These are phyloP conservation scores for Halocynthia roretzi DNA, from an alignment of 23 tunicate genomes.

Conservation along the genomic window DNA sequence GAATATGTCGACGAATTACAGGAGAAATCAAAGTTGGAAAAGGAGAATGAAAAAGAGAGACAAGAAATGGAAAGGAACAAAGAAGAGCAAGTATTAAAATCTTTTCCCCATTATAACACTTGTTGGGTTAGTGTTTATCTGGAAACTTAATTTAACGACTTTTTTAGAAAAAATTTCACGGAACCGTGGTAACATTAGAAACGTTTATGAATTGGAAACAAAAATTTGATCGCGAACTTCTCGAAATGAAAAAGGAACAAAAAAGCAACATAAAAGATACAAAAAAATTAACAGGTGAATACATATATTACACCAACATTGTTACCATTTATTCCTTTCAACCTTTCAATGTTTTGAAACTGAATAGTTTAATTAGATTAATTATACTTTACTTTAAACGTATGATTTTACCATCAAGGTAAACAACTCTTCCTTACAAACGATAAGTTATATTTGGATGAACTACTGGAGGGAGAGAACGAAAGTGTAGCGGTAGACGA, in stretches of 20 bases:
- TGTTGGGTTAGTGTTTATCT: too few relatives aligned
- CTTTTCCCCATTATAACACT: neutral
- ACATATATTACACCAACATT: neutral
- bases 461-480: conserved; percentile 57
- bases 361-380: too few relatives aligned
- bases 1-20: conserved; percentile 59
- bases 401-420: conserved; percentile 18
- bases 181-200: conserved; percentile 90
- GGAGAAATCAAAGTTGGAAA: conserved; percentile 37
- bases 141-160: neutral
- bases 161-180: conserved; percentile 77
- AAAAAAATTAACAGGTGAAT: conserved; percentile 56
- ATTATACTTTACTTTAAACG: neutral
- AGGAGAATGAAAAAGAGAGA: conserved; percentile 59
- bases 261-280: conserved; percentile 17
- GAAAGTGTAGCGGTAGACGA: conserved; percentile 92
- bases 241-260: conserved; percentile 34
- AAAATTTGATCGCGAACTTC: conserved; percentile 75
- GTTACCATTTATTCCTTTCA: neutral
- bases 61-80: conserved; percentile 67
- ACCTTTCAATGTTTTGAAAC: neutral
- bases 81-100: conserved; percentile 48
- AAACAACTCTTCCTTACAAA: conserved; percentile 73
- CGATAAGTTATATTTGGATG: conserved; percentile 42
- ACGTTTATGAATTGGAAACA: conserved; percentile 83